Evolutionary conservation across 2,113 vertebrate genomes (phyloP).

Genomic region (Tragelaphus strepsiceros): DNA sequence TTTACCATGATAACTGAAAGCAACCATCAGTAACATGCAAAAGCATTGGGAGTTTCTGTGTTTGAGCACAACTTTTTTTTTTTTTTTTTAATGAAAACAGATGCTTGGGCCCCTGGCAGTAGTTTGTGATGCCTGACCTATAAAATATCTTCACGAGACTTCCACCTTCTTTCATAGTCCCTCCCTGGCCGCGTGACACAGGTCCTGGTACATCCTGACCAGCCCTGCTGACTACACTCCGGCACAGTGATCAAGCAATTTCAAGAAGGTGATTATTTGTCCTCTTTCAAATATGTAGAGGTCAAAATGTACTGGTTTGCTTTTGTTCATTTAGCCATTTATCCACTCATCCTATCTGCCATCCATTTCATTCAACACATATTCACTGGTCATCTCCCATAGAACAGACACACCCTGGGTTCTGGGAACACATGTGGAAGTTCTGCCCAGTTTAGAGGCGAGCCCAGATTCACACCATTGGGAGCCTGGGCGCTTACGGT

Average conservation of each 20-base stretch:
- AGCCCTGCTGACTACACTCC: not conserved
- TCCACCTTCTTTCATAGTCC: not conserved
- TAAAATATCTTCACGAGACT: not conserved
- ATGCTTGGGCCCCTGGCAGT: not conserved
- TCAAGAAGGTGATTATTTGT: not conserved
- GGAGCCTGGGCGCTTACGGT: not conserved
- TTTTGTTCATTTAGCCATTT: not conserved
- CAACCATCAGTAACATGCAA: not conserved
- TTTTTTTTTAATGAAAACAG: not conserved
- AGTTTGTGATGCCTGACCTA: not conserved
- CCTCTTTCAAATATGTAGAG: not conserved
- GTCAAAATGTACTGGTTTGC: not conserved
- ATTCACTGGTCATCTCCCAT: not conserved
- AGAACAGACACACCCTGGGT: not conserved
- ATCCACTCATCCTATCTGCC: not conserved
- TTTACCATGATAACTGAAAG: not conserved
- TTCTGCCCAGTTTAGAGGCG: fast-evolving
- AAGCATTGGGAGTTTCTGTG: not conserved
- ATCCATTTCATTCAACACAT: not conserved
- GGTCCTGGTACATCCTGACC: not conserved
- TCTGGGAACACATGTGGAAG: not conserved
- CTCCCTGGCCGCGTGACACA: not conserved
- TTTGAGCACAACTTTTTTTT: not conserved
- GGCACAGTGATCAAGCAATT: not conserved
- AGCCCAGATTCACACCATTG: not conserved